Evolutionary conservation across 92 coral and sea anemone species (phyloP).

Genomic region (Virgularia gustaviana): DNA sequence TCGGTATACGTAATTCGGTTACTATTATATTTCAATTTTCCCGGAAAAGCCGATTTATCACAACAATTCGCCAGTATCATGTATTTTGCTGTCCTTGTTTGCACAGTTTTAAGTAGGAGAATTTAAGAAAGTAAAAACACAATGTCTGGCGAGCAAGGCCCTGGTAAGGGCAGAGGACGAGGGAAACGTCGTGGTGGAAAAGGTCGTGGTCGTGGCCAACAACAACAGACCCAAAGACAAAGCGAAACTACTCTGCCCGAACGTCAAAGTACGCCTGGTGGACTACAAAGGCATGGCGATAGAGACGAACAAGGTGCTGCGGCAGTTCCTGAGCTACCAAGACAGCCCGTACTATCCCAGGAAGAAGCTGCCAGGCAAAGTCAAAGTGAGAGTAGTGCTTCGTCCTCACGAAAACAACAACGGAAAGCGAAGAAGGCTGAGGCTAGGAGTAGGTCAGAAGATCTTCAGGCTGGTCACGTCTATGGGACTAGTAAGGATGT

Average conservation of each 20-base stretch:
- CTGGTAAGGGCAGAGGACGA: conserved; percentile 8
- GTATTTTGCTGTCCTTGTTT: too few species aligned
- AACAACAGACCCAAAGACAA: too few species aligned
- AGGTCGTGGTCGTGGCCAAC: conserved; percentile 23
- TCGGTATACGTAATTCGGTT: too few species aligned
- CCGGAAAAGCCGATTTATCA: too few species aligned
- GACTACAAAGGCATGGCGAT: conserved; percentile 12
- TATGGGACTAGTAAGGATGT: too few species aligned
- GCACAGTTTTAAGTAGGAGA: too few species aligned
- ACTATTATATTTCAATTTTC: too few species aligned
- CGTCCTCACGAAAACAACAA: background rate
- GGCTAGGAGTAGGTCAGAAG: too few species aligned
- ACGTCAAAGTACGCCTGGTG: conserved; percentile 35
- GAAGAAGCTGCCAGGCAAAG: background rate
- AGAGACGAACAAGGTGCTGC: conserved; percentile 1
- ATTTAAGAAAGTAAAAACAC: background rate
- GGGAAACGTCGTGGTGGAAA: conserved; percentile 17
- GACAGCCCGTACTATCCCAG: background rate
- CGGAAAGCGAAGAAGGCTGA: too few species aligned
- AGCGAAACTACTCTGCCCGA: too few species aligned
- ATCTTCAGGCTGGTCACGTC: too few species aligned
- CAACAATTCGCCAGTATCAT: too few species aligned
- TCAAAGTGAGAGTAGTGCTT: background rate
- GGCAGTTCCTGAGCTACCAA: background rate
- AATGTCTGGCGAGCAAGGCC: conserved; percentile 21